Base-by-base conservation (phyloP, 2,888 invertebrate genomes). In the Mythimna pallens region DNA sequence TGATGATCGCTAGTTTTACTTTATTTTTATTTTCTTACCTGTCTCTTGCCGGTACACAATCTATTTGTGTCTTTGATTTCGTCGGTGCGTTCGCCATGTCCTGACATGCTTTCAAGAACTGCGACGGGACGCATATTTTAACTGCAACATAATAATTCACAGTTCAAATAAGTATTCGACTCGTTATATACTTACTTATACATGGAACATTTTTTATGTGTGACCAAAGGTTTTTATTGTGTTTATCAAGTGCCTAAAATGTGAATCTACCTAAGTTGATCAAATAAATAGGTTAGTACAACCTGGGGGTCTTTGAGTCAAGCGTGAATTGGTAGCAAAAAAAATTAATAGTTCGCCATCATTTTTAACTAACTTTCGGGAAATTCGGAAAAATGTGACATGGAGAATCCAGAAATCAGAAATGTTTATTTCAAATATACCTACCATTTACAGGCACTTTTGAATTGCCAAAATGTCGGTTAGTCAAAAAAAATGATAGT, bases 71-170 rank as follows among this genome's bases (percentile, higher is more conserved):
- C 62, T 97, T 96, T 85, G 97, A 97, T 77, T 96, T 96, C 7
- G 97, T 97, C 8, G 97, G 96, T 71, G 97, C 96, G 69, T 96
- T 94, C 80, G 97, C 95, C 98, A 98, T 98, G 79, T 97, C 96
- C 84, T 97, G 92, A 90, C 98, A 98, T 57, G 97, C 97, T 69
- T 97, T 94, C 89, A 97, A 90, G 73, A 97, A 97, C 70, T 96
- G 96, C 81, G 97, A 96, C 0, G 98, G 98, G 54, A 98, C 97
- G 91, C 98, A 98, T 97, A 98, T 97, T 91, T 97, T 98, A 89
- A 97, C 98, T 98, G 89, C 57, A 89, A 89, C 63, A 47, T n/a
- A 76, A 47, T 12, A 62, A 25, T 52, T n/a, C 2, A 34, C 0
- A 55, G 2, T 43, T 54, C 4, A 54, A 62, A 12, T 47, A 20